Evolutionary conservation across 2,113 vertebrate genomes (phyloP).

Genomic region (Fregetta grallaria): DNA sequence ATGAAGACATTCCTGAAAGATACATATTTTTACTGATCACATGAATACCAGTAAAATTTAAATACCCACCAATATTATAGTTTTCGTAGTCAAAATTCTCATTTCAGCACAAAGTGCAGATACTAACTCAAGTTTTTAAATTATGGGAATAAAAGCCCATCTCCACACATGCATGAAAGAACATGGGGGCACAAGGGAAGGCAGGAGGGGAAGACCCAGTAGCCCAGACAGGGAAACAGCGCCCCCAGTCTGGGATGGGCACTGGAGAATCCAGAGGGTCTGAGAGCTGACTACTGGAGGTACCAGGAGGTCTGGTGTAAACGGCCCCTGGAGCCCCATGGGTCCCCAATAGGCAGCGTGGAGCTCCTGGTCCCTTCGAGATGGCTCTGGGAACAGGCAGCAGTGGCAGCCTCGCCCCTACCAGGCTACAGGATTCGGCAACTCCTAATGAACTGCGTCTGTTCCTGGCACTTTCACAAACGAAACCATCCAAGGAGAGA

Average conservation of each 20-base stretch:
- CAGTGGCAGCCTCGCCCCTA: not conserved
- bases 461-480: not conserved
- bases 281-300: not conserved
- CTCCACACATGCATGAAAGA: not conserved
- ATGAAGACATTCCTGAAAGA: not conserved
- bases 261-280: not conserved
- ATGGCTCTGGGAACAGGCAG: not conserved
- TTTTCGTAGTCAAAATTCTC: not conserved
- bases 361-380: not conserved
- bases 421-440: not conserved
- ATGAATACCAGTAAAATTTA: not conserved
- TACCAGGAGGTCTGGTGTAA: not conserved
- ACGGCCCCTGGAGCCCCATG: not conserved
- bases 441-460: not conserved
- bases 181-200: rapidly evolving
- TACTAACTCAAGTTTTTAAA: not conserved
- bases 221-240: not conserved
- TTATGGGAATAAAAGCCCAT: not conserved
- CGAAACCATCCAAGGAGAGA: not conserved
- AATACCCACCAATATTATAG: not conserved
- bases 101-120: not conserved
- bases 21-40: not conserved
- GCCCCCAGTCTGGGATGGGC: not conserved
- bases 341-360: rapidly evolving
- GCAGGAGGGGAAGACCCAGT: not conserved